Conservation (phyloP, 2,888 invertebrate species). For the Pandemis heparana region DNA sequence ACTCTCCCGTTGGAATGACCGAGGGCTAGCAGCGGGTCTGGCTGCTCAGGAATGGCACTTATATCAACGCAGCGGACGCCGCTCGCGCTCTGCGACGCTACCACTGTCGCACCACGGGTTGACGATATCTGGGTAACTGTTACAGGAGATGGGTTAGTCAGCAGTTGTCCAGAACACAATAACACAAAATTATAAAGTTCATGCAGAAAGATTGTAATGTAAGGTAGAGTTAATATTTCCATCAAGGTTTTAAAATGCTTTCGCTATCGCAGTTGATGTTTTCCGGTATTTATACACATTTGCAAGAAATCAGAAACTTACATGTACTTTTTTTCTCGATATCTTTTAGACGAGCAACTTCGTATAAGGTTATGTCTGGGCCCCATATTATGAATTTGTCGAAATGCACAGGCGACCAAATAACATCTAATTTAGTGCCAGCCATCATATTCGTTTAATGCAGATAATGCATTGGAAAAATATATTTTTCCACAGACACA, state of each 20-base stretch:
- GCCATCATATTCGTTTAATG: conserved; percentile 60
- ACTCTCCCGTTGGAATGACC: conserved; percentile 97
- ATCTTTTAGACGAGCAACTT: conserved; percentile 88
- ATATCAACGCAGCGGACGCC: conserved; percentile 95
- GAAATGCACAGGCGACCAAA: conserved; percentile 92
- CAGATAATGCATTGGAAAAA: conserved; percentile 5
- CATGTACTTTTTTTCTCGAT: conserved; percentile 80
- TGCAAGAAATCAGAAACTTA: conserved; percentile 52
- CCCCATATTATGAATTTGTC: conserved; percentile 96
- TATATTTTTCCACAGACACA: background rate
- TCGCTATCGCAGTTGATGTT: background rate
- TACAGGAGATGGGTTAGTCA: conserved; percentile 35
- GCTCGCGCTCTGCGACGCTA: conserved; percentile 92
- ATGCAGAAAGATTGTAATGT: background rate
- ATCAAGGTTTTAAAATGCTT: background rate
- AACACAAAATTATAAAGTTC: too few species aligned
- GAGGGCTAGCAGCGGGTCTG: conserved; percentile 93
- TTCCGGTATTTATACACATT: background rate
- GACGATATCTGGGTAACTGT: conserved; percentile 89
- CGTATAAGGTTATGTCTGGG: conserved; percentile 94
- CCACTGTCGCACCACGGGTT: conserved; percentile 88
- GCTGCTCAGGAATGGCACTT: conserved; percentile 90
- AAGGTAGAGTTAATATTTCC: background rate
- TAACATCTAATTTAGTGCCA: conserved; percentile 89
- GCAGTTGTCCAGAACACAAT: too few species aligned